phyloP scores from a whole-genome alignment of 2,888 invertebrate genomes.

The Malthinus seriepunctatus region DNA sequence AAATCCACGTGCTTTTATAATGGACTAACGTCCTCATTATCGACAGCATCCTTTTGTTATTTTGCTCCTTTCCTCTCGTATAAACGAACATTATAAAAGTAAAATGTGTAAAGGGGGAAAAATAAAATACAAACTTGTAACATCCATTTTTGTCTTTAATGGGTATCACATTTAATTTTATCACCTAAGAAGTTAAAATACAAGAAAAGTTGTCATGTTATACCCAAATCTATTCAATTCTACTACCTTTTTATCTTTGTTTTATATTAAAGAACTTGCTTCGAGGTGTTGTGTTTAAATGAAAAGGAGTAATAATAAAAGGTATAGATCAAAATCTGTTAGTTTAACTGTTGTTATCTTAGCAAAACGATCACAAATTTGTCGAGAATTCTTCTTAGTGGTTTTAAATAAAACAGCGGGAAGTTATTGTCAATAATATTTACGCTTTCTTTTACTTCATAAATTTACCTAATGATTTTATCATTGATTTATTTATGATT shows the following conservation, averaged over 20 bases:
- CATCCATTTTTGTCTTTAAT: slow-evolving; percentile 36
- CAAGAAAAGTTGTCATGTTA: slow-evolving; percentile 49
- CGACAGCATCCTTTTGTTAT: slow-evolving; percentile 4
- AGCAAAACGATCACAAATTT: slow-evolving; percentile 46
- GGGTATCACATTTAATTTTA: slow-evolving; percentile 42
- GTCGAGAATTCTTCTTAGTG: slow-evolving; percentile 47
- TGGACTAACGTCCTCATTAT: slow-evolving; percentile 24
- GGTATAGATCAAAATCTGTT: slow-evolving; percentile 46
- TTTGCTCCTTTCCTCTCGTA: neutral
- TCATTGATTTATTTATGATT: slow-evolving; percentile 33
- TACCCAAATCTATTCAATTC: slow-evolving; percentile 33
- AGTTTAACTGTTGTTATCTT: slow-evolving; percentile 34
- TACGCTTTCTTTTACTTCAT: slow-evolving; percentile 52
- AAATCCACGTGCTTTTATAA: slow-evolving; percentile 29
- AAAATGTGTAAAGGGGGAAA: neutral
- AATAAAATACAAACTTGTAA: slow-evolving; percentile 6
- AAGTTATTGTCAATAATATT: slow-evolving; percentile 51
- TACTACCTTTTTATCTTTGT: slow-evolving; percentile 10
- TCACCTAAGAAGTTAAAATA: slow-evolving; percentile 46
- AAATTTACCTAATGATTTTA: slow-evolving; percentile 48
- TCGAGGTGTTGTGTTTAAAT: slow-evolving; percentile 9
- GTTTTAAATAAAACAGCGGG: slow-evolving; percentile 50
- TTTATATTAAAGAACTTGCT: neutral
- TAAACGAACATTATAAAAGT: no score
- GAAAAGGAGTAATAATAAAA: slow-evolving; percentile 17